These are phyloP conservation scores for Triplophysa rosa DNA, from an alignment of 2,113 vertebrate species.

Conservation along the genomic window DNA sequence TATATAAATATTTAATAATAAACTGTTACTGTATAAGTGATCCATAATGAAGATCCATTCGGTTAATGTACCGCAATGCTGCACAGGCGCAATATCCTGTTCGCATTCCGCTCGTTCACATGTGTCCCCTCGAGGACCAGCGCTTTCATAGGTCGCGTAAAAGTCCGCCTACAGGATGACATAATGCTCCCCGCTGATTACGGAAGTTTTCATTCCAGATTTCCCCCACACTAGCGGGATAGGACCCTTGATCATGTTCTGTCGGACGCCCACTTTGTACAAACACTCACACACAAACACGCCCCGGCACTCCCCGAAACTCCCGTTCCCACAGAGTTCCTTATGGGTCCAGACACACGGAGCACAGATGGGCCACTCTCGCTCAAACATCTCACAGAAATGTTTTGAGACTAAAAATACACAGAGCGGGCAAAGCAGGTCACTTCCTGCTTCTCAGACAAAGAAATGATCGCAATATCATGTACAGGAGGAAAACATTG, in stretches of 20 bases:
- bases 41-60: no score
- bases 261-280: constrained; percentile 30
- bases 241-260: constrained; percentile 42
- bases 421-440: constrained; percentile 57
- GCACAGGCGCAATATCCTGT: constrained; percentile 44
- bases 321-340: constrained; percentile 56
- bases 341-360: neutral
- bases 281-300: constrained; percentile 43
- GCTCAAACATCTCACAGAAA: constrained; percentile 54
- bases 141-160: constrained; percentile 49
- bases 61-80: constrained; percentile 13
- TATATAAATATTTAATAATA: no score
- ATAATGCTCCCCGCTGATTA: constrained; percentile 63
- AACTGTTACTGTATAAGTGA: no score
- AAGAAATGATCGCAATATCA: neutral
- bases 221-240: constrained; percentile 38
- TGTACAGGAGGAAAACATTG: no score
- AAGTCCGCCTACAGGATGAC: constrained; percentile 65
- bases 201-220: constrained; percentile 64
- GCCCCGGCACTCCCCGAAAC: constrained; percentile 22
- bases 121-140: constrained; percentile 62
- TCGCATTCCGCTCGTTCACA: constrained; percentile 62
- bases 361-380: constrained; percentile 53
- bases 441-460: constrained; percentile 56
- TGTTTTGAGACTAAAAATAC: constrained; percentile 64